These are phyloP conservation scores for Gibbula magus DNA, from an alignment of 2,888 invertebrate species.

Conservation along the genomic window DNA sequence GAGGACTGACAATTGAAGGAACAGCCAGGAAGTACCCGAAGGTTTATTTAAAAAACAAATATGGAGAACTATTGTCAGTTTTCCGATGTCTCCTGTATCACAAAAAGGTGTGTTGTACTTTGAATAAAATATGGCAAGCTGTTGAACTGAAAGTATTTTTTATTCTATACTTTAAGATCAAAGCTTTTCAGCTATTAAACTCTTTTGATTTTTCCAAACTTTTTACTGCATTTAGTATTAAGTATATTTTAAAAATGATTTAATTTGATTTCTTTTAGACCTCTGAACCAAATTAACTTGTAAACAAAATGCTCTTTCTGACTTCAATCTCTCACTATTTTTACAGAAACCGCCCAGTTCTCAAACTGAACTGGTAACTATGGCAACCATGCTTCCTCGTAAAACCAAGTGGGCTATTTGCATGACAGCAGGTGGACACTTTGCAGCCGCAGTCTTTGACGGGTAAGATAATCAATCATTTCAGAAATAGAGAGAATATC, in stretches of 20 bases:
- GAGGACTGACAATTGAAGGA: slow-evolving; percentile 39
- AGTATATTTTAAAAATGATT: too few relatives aligned
- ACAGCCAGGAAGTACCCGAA: slow-evolving; percentile 77
- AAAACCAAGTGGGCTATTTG: slow-evolving; percentile 84
- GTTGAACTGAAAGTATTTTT: background rate
- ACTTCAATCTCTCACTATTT: background rate
- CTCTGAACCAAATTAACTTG: too few relatives aligned
- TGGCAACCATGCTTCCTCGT: slow-evolving; percentile 70
- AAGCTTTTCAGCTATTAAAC: background rate
- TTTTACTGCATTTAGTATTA: too few relatives aligned
- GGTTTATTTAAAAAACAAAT: slow-evolving; percentile 83
- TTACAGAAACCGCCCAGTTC: slow-evolving; percentile 71
- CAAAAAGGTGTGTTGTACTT: slow-evolving; percentile 77
- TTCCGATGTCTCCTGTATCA: slow-evolving; percentile 84
- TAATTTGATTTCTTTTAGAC: too few relatives aligned
- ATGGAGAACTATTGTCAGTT: slow-evolving; percentile 84
- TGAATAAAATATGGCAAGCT: background rate
- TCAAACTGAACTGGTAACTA: slow-evolving; percentile 70
- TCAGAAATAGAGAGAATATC: background rate
- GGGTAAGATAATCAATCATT: slow-evolving; percentile 60
- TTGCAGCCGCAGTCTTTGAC: slow-evolving; percentile 84
- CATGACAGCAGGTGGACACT: slow-evolving; percentile 90
- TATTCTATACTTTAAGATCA: background rate
- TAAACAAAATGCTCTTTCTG: too few relatives aligned
- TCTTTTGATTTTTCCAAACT: slow-evolving; percentile 1